Conservation (phyloP, 2,797 vertebrate species). For the Myripristis murdjan region DNA sequence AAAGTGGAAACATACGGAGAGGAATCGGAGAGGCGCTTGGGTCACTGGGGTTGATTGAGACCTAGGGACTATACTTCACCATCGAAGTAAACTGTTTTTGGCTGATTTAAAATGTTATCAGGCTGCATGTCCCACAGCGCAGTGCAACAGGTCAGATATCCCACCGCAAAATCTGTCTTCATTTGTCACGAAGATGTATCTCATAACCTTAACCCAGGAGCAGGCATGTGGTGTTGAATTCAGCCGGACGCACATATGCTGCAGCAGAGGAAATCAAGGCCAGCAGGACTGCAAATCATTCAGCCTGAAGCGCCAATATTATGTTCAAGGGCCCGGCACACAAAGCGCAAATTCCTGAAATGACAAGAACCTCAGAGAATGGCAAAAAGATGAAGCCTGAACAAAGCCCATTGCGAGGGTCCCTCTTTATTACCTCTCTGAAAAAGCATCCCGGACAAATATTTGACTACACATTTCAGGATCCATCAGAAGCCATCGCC, state of each 20-base stretch:
- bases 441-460: slow-evolving; percentile 56
- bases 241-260: slow-evolving; percentile 24
- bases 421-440: slow-evolving; percentile 60
- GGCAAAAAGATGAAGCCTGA: slow-evolving; percentile 49
- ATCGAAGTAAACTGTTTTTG: slow-evolving; percentile 15
- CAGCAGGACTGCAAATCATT: slow-evolving; percentile 57
- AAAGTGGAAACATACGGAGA: slow-evolving; percentile 67
- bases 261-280: slow-evolving; percentile 60
- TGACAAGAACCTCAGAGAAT: slow-evolving; percentile 51
- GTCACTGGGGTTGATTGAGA: slow-evolving; percentile 59
- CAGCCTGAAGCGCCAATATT: slow-evolving; percentile 47
- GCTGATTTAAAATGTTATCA: slow-evolving; percentile 29
- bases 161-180: slow-evolving; percentile 28
- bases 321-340: slow-evolving; percentile 37
- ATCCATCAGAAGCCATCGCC: slow-evolving; percentile 51
- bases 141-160: slow-evolving; percentile 33
- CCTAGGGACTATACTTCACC: slow-evolving; percentile 47
- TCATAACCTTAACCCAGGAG: slow-evolving; percentile 37
- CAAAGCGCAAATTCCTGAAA: slow-evolving; percentile 47
- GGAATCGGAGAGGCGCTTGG: slow-evolving; percentile 37
- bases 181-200: slow-evolving; percentile 40
- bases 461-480: slow-evolving; percentile 60
- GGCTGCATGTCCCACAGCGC: slow-evolving; percentile 23
- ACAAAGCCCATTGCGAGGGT: slow-evolving; percentile 42
- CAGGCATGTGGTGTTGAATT: slow-evolving; percentile 48